Evolutionary conservation across 2,797 vertebrate species (phyloP), one percentile per base, ranked within the genome.

Genomic region (Threskiornis aethiopicus): DNA sequence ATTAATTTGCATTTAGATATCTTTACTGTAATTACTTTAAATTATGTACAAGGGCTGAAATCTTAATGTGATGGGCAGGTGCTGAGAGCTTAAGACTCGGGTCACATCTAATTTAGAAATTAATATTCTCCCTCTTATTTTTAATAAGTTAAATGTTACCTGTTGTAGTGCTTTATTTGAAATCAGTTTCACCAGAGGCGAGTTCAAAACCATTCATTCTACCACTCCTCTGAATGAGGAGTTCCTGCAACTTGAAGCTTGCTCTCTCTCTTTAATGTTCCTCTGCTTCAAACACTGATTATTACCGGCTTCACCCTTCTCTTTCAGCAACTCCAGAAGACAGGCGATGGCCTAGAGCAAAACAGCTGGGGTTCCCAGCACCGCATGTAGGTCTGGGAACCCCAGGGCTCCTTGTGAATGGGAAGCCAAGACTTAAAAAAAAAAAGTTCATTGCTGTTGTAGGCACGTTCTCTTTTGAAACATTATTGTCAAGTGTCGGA

Each of bases 11-110:
- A 75, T 87, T 94, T 91, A 71, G 75, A 33, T 93, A 47, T 73
- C 76, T 71, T 77, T 85, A 24, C 76, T 94, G 33, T 67, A 93
- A 90, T 94, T 94, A 82, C 70, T 65, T 65, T 44, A 76, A 94
- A 86, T 94, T 76, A 82, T 37, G 42, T 73, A 58, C 55, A 86
- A 77, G 71, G 59, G 19, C 71, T 79, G 66, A 83, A 95, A 89
- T 70, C 58, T 76, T 35, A 81, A 90, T 80, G 59, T 47, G 54
- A 89, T 61, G 49, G 46, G 52, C 51, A 91, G 61, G 49, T 85
- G 75, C 71, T 31, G 26, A 87, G 41, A 87, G 64, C 42, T 85
- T 77, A 89, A 79, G 26, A 71, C 29, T 91, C 6, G 1, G 75
- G 82, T 95, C 25, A 54, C 33, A 22, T 31, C 24, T 89, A 89